Conservation (phyloP, 30 jellyfish, hydroid and myxozoan species). For the Euphysa ruthae region DNA sequence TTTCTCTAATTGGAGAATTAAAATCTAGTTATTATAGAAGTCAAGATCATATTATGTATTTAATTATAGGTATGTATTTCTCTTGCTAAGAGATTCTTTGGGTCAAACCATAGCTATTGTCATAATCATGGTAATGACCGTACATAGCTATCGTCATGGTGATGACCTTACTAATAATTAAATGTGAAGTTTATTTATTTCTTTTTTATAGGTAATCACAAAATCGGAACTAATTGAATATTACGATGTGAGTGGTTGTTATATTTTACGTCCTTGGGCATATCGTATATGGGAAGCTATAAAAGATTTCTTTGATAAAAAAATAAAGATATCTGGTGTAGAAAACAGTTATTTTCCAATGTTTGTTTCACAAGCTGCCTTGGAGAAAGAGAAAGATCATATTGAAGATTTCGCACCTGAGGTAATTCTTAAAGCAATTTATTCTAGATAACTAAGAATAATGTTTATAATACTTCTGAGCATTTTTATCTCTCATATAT, state of each 20-base stretch:
- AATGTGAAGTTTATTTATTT: too few relatives aligned
- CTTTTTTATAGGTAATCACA: slow-evolving; percentile 72
- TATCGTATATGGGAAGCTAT: slow-evolving; percentile 90
- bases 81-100: too few relatives aligned
- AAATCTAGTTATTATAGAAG: not conserved
- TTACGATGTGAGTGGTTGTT: slow-evolving; percentile 97
- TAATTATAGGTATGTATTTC: too few relatives aligned
- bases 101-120: too few relatives aligned
- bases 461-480: too few relatives aligned
- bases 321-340: slow-evolving; percentile 72
- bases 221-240: slow-evolving; percentile 90
- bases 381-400: slow-evolving; percentile 88
- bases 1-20: too few relatives aligned
- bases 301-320: slow-evolving; percentile 60
- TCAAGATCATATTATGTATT: not conserved
- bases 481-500: too few relatives aligned
- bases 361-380: slow-evolving; percentile 92
- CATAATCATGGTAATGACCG: too few relatives aligned
- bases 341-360: slow-evolving; percentile 96
- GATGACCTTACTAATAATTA: too few relatives aligned
- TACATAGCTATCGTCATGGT: too few relatives aligned
- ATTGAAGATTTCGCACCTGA: slow-evolving; percentile 98
- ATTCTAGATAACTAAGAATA: too few relatives aligned
- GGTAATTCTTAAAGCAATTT: too few relatives aligned
- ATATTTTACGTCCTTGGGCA: slow-evolving; percentile 92